Evolutionary conservation across 92 coral and sea anemone species (phyloP).

Genomic region (Pocillopora grandis): DNA sequence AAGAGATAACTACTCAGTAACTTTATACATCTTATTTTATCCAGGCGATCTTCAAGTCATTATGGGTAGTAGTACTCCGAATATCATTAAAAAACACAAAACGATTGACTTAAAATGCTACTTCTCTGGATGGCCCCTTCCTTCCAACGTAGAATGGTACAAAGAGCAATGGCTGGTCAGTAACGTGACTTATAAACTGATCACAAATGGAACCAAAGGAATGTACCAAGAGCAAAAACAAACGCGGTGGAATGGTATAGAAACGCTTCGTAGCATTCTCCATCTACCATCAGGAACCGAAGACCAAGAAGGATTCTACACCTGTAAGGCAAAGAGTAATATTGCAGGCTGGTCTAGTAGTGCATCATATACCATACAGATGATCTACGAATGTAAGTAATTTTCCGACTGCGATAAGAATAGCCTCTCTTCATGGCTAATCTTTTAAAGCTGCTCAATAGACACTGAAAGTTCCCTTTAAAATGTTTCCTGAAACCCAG

Average conservation of each 20-base stretch:
- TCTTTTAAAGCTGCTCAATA: background rate
- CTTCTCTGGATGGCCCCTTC: slow-evolving; percentile 12
- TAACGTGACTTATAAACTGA: background rate
- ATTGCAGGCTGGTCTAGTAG: background rate
- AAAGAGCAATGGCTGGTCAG: background rate
- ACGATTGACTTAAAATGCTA: background rate
- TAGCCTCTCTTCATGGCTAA: background rate
- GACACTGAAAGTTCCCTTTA: background rate
- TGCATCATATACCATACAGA: background rate
- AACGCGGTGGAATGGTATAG: background rate
- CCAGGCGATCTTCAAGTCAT: too few species aligned
- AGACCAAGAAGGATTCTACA: background rate
- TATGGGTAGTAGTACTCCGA: background rate
- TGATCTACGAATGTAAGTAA: background rate
- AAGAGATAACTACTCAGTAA: too few species aligned
- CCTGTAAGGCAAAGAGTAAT: background rate
- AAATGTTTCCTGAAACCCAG: too few species aligned
- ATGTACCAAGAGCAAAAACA: background rate
- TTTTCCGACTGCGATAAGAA: background rate
- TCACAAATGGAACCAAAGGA: background rate
- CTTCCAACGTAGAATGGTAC: background rate
- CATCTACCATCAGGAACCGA: background rate
- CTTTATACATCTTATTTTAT: too few species aligned
- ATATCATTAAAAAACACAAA: background rate
- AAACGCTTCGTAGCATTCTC: background rate